These are phyloP conservation scores for Neoaliturus tenellus DNA, from an alignment of 2,888 invertebrate genomes.

Conservation along the genomic window DNA sequence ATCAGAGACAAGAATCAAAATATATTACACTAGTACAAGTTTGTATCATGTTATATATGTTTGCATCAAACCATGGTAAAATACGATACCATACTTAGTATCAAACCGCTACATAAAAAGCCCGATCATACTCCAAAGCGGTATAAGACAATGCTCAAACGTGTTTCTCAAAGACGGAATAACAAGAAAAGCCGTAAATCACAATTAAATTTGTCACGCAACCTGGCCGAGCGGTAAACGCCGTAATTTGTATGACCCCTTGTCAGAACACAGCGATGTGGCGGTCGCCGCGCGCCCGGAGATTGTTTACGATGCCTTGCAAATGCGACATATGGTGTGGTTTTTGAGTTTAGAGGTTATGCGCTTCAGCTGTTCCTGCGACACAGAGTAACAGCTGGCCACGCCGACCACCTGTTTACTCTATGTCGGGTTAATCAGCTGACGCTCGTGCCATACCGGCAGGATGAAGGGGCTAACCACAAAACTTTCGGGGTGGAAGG, in stretches of 20 bases:
- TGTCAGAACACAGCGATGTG: background rate
- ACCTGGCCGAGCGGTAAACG: background rate
- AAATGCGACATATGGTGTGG: slow-evolving; percentile 28
- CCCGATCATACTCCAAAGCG: background rate
- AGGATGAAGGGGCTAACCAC: too few species aligned
- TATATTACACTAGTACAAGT: too few species aligned
- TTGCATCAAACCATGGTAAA: too few species aligned
- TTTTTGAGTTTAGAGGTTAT: slow-evolving; percentile 8
- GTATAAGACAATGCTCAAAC: too few species aligned
- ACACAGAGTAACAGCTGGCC: slow-evolving; percentile 3
- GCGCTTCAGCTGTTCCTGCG: slow-evolving; percentile 1
- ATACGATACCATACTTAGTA: too few species aligned
- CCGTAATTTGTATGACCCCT: background rate
- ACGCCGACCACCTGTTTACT: slow-evolving; percentile 13
- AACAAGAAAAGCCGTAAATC: background rate
- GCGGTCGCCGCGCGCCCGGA: background rate
- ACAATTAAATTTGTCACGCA: slow-evolving; percentile 11
- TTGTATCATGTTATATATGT: too few species aligned
- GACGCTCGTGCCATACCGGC: slow-evolving; percentile 16
- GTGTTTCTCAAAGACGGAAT: background rate
- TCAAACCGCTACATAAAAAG: too few species aligned
- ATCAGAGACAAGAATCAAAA: too few species aligned
- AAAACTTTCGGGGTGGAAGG: too few species aligned
- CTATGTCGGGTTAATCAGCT: slow-evolving; percentile 11
- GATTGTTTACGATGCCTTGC: slow-evolving; percentile 36